Evolutionary conservation across 2,888 invertebrate genomes (phyloP), one percentile per base, ranked within the genome.

Genomic region (Panzeria rudis): DNA sequence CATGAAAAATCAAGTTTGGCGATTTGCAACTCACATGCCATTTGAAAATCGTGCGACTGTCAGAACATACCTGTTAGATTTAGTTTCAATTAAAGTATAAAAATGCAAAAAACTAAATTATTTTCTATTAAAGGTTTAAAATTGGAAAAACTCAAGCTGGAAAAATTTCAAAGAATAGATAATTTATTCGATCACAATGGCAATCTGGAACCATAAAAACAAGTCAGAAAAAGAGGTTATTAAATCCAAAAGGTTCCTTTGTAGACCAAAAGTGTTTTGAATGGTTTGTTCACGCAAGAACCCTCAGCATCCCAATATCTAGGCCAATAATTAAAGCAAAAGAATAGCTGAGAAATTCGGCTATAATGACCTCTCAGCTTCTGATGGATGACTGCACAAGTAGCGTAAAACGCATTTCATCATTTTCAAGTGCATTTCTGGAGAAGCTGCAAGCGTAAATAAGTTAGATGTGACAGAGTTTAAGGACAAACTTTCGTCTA

Each of bases 391-490:
- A 68, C 77, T 79, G 5, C 54, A 72, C 25, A 73, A 61, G 13
- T 83, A 62, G 41, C 64, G 59, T 41, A 72, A 73, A 50, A 61
- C 52, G 38, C 54, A 83, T 73, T 62, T 20, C 13, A 59, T 80
- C 41, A 38, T n/a, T 56, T 76, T 80, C 38, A 62, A 62, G 20
- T 41, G 59, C 35, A 69, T 80, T 73, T 73, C 79, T 79, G 66
- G 56, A 61, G n/a, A n/a, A n/a, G n/a, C n/a, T n/a, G n/a, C n/a
- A n/a, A n/a, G n/a, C n/a, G n/a, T n/a, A n/a, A n/a, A 72, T 72
- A 47, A 56, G 25, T 8, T n/a, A 50, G 79, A 79, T 41, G 75
- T 83, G 20, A 25, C 69, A 32, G 52, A 79, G 69, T 83, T 83
- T 41, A 62, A 52, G 3, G 6, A n/a, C n/a, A n/a, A n/a, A n/a